phyloP scores from a whole-genome alignment of 2,888 invertebrate genomes.

The Cosmorhoe ocellata region DNA sequence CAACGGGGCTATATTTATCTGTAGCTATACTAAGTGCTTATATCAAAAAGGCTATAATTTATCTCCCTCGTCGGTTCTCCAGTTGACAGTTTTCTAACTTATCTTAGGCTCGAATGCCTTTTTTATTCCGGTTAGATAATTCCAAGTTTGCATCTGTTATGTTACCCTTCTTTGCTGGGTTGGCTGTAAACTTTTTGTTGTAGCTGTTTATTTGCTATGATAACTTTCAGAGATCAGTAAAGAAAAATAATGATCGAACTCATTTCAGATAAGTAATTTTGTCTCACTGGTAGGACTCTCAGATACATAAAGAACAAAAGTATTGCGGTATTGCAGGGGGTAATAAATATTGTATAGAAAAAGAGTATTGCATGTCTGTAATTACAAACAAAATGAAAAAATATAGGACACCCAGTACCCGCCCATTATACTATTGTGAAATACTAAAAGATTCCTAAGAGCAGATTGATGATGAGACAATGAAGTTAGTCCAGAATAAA shows the following conservation, averaged over 20 bases:
- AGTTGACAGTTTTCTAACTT: slow-evolving; percentile 51
- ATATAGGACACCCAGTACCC: no score
- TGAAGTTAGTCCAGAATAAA: slow-evolving; percentile 3
- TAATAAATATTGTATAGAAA: no score
- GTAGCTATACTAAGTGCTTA: slow-evolving; percentile 12
- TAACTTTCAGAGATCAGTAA: slow-evolving; percentile 8
- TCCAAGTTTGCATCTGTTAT: slow-evolving; percentile 33
- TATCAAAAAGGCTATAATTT: slow-evolving; percentile 44
- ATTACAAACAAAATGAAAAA: no score
- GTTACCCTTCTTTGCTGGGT: slow-evolving; percentile 27
- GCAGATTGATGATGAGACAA: slow-evolving; percentile 3
- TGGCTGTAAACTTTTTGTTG: slow-evolving; percentile 23
- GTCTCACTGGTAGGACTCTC: no score
- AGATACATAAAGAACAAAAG: no score
- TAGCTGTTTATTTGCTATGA: slow-evolving; percentile 20
- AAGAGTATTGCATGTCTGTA: no score
- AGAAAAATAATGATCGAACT: no score
- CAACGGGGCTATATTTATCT: slow-evolving; percentile 31
- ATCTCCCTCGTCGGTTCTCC: slow-evolving; percentile 44
- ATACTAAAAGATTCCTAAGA: not conserved
- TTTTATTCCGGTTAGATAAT: slow-evolving; percentile 38
- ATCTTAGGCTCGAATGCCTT: slow-evolving; percentile 41
- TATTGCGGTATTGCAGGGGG: no score
- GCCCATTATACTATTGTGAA: no score
- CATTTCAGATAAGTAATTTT: no score